A percentile compares a stretch with the other conserved stretches of the same genome.
These are phyloP conservation scores for Tetragonisca angustula DNA, from an alignment of 2,888 invertebrate genomes.

Conservation along the genomic window DNA sequence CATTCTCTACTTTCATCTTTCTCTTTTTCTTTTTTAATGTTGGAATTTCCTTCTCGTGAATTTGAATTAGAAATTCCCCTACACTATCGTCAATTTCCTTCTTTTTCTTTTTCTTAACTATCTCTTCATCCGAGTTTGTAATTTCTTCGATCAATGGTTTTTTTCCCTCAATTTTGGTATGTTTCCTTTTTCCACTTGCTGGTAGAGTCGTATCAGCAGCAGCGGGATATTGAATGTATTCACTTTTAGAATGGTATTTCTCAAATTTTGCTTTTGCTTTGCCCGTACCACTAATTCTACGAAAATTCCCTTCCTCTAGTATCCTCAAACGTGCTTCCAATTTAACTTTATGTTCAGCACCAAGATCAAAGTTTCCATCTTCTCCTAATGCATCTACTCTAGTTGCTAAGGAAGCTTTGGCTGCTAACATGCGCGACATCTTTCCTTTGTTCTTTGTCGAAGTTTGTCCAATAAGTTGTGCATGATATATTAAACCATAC, in stretches of 20 bases:
- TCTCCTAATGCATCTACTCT: slow-evolving; percentile 98
- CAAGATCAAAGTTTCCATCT: slow-evolving; percentile 92
- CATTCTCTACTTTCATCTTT: slow-evolving; percentile 45
- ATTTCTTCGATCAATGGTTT: slow-evolving; percentile 82
- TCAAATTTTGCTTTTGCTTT: slow-evolving; percentile 96
- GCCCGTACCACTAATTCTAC: slow-evolving; percentile 94
- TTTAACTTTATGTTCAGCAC: slow-evolving; percentile 95
- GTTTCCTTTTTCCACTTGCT: slow-evolving; percentile 86
- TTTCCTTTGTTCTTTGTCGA: slow-evolving; percentile 96
- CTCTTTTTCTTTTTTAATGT: slow-evolving; percentile 78
- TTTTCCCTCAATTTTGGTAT: slow-evolving; percentile 84
- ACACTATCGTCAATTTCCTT: slow-evolving; percentile 51
- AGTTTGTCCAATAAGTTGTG: slow-evolving; percentile 95
- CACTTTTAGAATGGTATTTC: slow-evolving; percentile 93
- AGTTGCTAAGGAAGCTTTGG: slow-evolving; percentile 96
- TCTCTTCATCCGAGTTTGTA: slow-evolving; percentile 62
- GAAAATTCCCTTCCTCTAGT: slow-evolving; percentile 93
- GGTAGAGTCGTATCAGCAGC: slow-evolving; percentile 93
- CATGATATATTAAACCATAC: slow-evolving; percentile 99
- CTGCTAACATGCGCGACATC: slow-evolving; percentile 97
- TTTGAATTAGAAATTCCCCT: too few relatives aligned
- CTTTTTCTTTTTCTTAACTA: slow-evolving; percentile 78
- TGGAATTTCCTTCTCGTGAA: too few relatives aligned
- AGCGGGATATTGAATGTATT: slow-evolving; percentile 91
- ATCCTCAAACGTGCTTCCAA: slow-evolving; percentile 92